Percentiles rank a stretch among this genome's conserved stretches.
These are phyloP conservation scores for Drosophila nannoptera DNA, from an alignment of 1,140 invertebrate species.

Conservation along the genomic window DNA sequence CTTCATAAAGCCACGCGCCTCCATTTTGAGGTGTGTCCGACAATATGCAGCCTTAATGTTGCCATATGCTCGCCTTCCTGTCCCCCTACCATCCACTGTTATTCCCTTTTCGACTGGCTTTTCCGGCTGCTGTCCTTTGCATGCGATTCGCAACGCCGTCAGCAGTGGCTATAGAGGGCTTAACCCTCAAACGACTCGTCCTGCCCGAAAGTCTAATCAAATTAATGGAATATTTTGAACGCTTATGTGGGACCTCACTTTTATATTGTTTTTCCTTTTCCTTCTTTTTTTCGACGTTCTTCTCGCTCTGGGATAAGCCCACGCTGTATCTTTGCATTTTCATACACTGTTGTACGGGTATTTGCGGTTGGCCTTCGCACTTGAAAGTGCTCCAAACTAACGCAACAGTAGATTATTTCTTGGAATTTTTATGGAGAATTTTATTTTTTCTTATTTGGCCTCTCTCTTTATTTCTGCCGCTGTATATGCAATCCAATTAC, in stretches of 20 bases:
- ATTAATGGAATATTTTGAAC: conserved; percentile 71
- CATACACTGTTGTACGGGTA: neutral
- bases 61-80: conserved; percentile 15
- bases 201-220: conserved; percentile 65
- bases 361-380: neutral
- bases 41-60: conserved; percentile 51
- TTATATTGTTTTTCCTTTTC: conserved; percentile 24
- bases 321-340: neutral
- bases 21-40: conserved; percentile 55
- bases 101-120: neutral
- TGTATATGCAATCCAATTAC: neutral
- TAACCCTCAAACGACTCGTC: conserved; percentile 33
- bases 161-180: conserved; percentile 20
- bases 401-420: too few species aligned
- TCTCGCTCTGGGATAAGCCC: conserved; percentile 1
- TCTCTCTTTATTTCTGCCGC: too few species aligned
- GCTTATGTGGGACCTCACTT: conserved; percentile 36
- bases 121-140: conserved; percentile 11
- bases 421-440: too few species aligned
- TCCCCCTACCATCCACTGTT: neutral
- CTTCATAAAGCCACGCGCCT: conserved; percentile 62
- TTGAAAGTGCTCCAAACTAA: neutral
- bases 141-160: conserved; percentile 25
- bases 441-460: too few species aligned
- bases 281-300: conserved; percentile 4